Evolutionary conservation across 2,113 vertebrate genomes (phyloP), one percentile per base, ranked within the genome.

Genomic region (Bolborhynchus lineola): DNA sequence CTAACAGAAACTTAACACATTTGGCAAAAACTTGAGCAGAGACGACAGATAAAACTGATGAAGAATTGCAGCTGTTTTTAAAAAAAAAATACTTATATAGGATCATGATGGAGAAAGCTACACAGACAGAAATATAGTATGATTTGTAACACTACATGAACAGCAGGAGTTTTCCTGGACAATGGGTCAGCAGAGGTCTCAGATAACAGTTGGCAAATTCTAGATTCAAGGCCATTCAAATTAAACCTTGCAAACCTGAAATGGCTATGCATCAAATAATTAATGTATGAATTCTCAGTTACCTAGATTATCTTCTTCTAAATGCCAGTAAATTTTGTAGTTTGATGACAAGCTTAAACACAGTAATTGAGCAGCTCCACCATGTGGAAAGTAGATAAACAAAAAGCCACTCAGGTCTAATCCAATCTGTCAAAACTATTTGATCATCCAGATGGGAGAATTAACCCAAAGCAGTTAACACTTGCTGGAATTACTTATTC

Each of bases 401-500:
- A 83, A 12, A 25, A 6, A 71, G 19, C 8, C 52, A 47, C 29
- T 42, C 47, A 29, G 26, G 20, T 76, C 26, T 89, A 87, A 91
- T 52, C 29, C 74, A 76, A 76, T 79, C 82, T 72, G 79, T 90
- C 84, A 85, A 72, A 92, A 79, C 28, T 69, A 87, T 78, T 76
- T 69, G 25, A 79, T 82, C 49, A 79, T 23, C 37, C 78, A 93
- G 70, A 92, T 55, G 59, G 42, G 5, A 15, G 10, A 89, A 96
- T 88, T 77, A 94, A 80, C 60, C 64, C 39, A 86, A 90, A 88
- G 41, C 75, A 88, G 83, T 86, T 93, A 90, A 92, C 93, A 88
- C 9, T 81, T 11, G 1, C 29, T 57, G 11, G 0, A 96, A 91
- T 77, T 59, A 88, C 53, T 86, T 76, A 42, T 92, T 86, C 76